A percentile compares a stretch with the other conserved stretches of the same genome.
phyloP scores from a whole-genome alignment of 2,113 vertebrate species.

The Montifringilla adamsi region DNA sequence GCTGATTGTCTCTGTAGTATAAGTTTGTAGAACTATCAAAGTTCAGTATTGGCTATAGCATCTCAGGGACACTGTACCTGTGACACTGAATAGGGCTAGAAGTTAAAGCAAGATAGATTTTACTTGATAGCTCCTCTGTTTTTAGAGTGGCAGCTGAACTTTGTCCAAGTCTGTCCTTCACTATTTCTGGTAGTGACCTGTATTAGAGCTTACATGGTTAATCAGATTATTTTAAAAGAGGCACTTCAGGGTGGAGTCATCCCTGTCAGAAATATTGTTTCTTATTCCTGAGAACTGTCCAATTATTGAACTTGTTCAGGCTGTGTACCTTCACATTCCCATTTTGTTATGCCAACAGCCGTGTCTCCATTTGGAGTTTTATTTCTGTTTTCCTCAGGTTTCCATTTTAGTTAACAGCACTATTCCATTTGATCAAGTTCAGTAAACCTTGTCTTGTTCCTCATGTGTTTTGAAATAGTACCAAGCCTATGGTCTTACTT shows the following conservation, averaged over 20 bases:
- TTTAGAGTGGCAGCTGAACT: neutral
- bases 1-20: neutral
- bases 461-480: neutral
- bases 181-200: neutral
- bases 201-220: slow-evolving; percentile 9
- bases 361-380: neutral
- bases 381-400: neutral
- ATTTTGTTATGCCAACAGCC: neutral
- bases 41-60: neutral
- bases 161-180: neutral
- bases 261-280: slow-evolving; percentile 1
- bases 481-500: neutral
- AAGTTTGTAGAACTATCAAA: neutral
- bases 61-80: neutral
- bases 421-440: neutral
- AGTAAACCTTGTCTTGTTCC: neutral
- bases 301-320: slow-evolving; percentile 49
- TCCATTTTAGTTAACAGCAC: neutral
- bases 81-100: neutral
- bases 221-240: slow-evolving; percentile 6
- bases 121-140: neutral
- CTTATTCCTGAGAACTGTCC: neutral
- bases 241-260: slow-evolving; percentile 19
- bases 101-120: neutral
- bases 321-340: slow-evolving; percentile 31